phyloP scores from a whole-genome alignment of 2,113 vertebrate genomes.

The Cheirogaleus medius region DNA sequence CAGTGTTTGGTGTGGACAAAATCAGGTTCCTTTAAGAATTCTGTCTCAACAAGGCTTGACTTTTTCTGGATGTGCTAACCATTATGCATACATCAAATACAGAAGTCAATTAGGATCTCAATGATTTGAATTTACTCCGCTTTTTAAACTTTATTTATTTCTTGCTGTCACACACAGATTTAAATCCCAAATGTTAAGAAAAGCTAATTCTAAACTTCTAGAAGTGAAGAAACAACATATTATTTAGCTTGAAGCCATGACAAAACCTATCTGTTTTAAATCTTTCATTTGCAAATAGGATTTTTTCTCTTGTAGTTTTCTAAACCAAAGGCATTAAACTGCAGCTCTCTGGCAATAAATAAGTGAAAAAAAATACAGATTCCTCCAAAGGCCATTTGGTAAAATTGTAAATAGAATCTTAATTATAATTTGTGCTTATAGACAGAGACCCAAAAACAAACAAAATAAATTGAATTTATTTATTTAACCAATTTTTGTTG shows the following conservation, averaged over 20 bases:
- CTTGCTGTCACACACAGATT: not conserved
- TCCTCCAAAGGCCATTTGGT: not conserved
- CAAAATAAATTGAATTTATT: not conserved
- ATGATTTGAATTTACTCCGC: not conserved
- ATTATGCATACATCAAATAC: not conserved
- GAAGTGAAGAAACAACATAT: not conserved
- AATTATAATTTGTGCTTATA: not conserved
- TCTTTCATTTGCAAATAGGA: not conserved
- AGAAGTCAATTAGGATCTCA: not conserved
- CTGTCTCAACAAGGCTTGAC: not conserved
- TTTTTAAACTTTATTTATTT: constrained; percentile 12
- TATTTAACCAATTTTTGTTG: not conserved
- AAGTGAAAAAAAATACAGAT: not conserved
- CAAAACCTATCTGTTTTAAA: not conserved
- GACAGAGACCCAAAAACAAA: not conserved
- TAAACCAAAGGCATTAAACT: not conserved
- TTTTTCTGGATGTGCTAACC: not conserved
- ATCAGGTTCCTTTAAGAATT: not conserved
- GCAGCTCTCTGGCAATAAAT: not conserved
- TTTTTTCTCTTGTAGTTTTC: not conserved
- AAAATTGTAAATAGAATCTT: not conserved
- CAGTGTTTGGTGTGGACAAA: not conserved
- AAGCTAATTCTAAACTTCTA: not conserved
- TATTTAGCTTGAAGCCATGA: not conserved
- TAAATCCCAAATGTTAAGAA: not conserved